Conservation (phyloP, 53 echinoderm and acorn worm species). For the Glandiceps talaboti region DNA sequence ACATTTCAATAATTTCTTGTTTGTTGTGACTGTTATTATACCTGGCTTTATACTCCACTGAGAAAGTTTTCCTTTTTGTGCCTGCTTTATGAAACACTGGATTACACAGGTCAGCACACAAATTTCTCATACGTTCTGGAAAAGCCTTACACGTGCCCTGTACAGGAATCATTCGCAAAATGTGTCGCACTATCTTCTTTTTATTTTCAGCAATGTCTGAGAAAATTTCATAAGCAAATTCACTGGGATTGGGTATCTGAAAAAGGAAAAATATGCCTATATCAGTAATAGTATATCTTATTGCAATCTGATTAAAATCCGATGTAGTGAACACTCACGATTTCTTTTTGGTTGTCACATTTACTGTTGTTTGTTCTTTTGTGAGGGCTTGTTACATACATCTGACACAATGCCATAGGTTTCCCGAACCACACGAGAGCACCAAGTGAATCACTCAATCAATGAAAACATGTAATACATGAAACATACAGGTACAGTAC, state of each 20-base stretch:
- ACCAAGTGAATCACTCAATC: too few species aligned
- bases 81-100: slow-evolving; percentile 52
- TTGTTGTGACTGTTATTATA: slow-evolving; percentile 32
- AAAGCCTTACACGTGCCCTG: slow-evolving; percentile 46
- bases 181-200: slow-evolving; percentile 36
- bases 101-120: slow-evolving; percentile 29
- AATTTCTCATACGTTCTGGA: slow-evolving; percentile 51
- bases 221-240: slow-evolving; percentile 47
- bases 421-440: too few species aligned
- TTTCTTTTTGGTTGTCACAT: too few species aligned
- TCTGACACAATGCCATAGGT: too few species aligned
- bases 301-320: too few species aligned
- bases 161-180: slow-evolving; percentile 68
- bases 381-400: too few species aligned
- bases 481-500: too few species aligned
- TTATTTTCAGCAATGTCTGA: slow-evolving; percentile 45
- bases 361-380: too few species aligned
- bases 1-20: slow-evolving; percentile 16
- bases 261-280: too few species aligned
- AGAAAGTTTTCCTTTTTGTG: slow-evolving; percentile 30
- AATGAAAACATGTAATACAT: too few species aligned
- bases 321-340: too few species aligned
- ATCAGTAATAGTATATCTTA: too few species aligned
- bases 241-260: slow-evolving; percentile 26
- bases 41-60: slow-evolving; percentile 59